Conservation (phyloP, 1,140 invertebrate species). For the Drosophila repleta region DNA sequence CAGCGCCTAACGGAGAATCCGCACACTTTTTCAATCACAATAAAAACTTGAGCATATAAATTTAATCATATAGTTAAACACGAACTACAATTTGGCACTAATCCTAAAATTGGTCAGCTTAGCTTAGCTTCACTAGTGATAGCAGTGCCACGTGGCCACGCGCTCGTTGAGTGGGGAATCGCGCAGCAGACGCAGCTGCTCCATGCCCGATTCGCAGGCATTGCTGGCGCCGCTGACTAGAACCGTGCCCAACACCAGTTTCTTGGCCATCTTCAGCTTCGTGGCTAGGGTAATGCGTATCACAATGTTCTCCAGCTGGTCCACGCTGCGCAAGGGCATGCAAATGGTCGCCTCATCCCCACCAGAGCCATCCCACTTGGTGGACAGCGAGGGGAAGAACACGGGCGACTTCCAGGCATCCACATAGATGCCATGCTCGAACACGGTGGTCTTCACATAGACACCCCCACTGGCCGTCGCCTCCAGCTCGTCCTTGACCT, state of each 20-base stretch:
- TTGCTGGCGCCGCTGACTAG: constrained; percentile 46
- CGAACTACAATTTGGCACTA: constrained; percentile 14
- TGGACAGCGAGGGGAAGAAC: constrained; percentile 88
- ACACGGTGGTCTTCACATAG: constrained; percentile 90
- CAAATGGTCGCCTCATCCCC: constrained; percentile 82
- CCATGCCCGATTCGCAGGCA: constrained; percentile 45
- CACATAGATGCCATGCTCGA: constrained; percentile 88
- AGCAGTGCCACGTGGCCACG: constrained; percentile 73
- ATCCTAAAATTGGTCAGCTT: background rate
- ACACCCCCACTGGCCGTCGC: constrained; percentile 81
- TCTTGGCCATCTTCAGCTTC: constrained; percentile 85
- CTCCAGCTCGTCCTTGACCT: constrained; percentile 82
- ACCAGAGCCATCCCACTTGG: constrained; percentile 85
- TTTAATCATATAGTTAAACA: constrained; percentile 13
- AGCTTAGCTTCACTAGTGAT: constrained; percentile 37
- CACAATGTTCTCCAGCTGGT: constrained; percentile 66
- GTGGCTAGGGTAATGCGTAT: constrained; percentile 73
- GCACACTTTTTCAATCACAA: constrained; percentile 32
- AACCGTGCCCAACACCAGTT: constrained; percentile 83
- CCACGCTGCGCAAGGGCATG: constrained; percentile 61
- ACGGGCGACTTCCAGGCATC: constrained; percentile 90
- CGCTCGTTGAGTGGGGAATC: constrained; percentile 62
- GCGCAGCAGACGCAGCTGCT: constrained; percentile 58
- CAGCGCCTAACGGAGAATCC: constrained; percentile 42
- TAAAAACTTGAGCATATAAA: constrained; percentile 38